Base-by-base conservation (phyloP, 2,797 vertebrate genomes). In the Syndactyla subalaris region DNA sequence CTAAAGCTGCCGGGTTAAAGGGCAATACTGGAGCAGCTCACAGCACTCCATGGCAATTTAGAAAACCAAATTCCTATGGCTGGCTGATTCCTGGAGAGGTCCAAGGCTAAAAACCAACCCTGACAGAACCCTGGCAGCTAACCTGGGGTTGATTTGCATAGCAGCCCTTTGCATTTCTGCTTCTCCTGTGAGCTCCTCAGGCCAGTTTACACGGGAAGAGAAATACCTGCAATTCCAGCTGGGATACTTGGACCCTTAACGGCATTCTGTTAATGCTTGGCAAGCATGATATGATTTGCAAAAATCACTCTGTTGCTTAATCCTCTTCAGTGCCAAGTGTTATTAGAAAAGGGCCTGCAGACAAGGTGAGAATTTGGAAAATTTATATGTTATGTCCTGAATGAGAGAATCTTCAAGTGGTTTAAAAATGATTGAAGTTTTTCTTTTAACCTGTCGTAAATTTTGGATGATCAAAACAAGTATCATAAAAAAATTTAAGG, bases 221-320 rank as follows among this genome's bases (percentile, higher is more conserved):
- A 84, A 93, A 83, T 23, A 41, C 36, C 82, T 88, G 38, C 70
- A 59, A 3, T 68, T 88, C 78, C 72, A 66, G 0, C 20, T 38
- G 43, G 17, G 39, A 4, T 46, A 32, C 68, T 58, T 59, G 41
- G 39, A 34, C 58, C 29, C 85, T 59, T 32, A 87, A 71, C n/a
- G 58, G 72, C 59, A 51, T 82, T 77, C 32, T n/a, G 24, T 32
- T 88, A 95, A 45, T 46, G 45, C 48, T 76, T 73, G 82, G 63
- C 58, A 70, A 74, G 43, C 45, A 10, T 29, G 43, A 27, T 48
- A 20, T 10, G 57, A 48, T 80, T 77, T 91, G 36, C 72, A 86
- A 82, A 90, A 95, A 73, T 72, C 49, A 78, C 68, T 57, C 74
- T 81, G 51, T 80, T 72, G 72, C 76, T 95, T 95, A 94, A 95